Percentiles rank a stretch among this genome's conserved stretches.
These are phyloP conservation scores for Hypotaenidia okinawae DNA, from an alignment of 2,797 vertebrate genomes.

Conservation along the genomic window DNA sequence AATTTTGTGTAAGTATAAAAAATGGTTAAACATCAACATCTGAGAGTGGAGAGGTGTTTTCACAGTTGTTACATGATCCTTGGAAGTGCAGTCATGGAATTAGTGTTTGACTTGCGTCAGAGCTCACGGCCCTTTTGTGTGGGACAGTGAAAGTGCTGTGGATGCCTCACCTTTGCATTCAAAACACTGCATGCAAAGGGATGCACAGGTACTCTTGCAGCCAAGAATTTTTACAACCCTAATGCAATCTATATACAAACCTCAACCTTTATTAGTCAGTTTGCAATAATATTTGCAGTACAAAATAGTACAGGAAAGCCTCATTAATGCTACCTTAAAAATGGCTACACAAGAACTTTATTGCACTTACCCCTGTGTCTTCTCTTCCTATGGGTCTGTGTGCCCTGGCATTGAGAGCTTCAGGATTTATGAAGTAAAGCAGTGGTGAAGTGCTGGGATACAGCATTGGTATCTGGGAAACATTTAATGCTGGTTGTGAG, in stretches of 20 bases:
- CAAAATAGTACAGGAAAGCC: neutral
- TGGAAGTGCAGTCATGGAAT: too few species aligned
- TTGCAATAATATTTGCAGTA: neutral
- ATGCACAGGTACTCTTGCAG: neutral
- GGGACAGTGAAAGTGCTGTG: too few species aligned
- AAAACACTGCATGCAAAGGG: too few species aligned
- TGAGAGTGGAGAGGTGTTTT: too few species aligned
- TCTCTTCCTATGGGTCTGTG: neutral
- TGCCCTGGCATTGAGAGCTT: neutral
- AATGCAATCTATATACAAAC: neutral
- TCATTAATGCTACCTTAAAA: neutral
- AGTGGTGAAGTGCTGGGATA: accelerated
- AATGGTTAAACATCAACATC: too few species aligned
- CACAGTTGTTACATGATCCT: too few species aligned
- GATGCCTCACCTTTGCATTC: too few species aligned
- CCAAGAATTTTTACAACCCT: neutral
- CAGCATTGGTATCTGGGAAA: neutral
- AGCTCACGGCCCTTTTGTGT: too few species aligned
- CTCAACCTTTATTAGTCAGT: neutral
- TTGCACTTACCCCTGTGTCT: accelerated
- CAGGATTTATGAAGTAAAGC: neutral
- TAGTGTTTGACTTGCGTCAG: too few species aligned
- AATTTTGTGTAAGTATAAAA: too few species aligned
- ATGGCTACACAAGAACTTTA: neutral
- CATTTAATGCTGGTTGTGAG: accelerated